These are phyloP conservation scores for Herminia tarsipennalis DNA, from an alignment of 2,888 invertebrate genomes.

Conservation along the genomic window DNA sequence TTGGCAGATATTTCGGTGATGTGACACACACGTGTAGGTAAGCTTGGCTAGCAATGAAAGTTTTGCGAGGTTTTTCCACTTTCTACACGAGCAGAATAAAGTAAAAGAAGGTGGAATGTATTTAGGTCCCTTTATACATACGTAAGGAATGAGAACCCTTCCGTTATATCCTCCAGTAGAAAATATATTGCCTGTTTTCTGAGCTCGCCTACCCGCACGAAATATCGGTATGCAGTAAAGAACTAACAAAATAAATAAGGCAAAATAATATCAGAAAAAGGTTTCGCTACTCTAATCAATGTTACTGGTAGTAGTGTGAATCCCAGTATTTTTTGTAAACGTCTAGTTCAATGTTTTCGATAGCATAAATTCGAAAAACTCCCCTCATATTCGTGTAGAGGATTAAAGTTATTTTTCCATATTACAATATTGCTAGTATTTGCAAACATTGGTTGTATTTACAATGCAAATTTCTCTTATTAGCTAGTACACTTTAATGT, in stretches of 20 bases:
- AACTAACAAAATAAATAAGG: constrained; percentile 44
- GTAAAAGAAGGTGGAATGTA: constrained; percentile 62
- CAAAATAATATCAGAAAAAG: constrained; percentile 41
- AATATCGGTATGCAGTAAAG: constrained; percentile 46
- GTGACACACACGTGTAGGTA: constrained; percentile 77
- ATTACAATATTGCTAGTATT: too few relatives aligned
- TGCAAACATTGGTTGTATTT: too few relatives aligned
- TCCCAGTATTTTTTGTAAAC: constrained; percentile 2
- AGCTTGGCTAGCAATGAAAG: constrained; percentile 73
- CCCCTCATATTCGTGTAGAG: too few relatives aligned
- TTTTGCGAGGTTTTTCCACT: constrained; percentile 78
- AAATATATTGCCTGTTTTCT: constrained; percentile 61
- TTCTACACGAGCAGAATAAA: constrained; percentile 73
- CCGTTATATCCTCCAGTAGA: constrained; percentile 46
- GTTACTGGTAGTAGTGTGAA: constrained; percentile 20
- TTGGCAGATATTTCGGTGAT: constrained; percentile 82
- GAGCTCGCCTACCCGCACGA: constrained; percentile 40
- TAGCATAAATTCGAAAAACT: too few relatives aligned
- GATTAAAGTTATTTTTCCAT: too few relatives aligned
- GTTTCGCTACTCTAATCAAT: constrained; percentile 31
- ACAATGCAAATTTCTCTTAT: too few relatives aligned
- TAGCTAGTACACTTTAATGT: too few relatives aligned
- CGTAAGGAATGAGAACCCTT: constrained; percentile 51
- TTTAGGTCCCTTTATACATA: constrained; percentile 56
- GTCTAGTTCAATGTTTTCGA: too few relatives aligned